Base-by-base conservation (phyloP, 2,113 vertebrate genomes). In the Odontesthes bonariensis region DNA sequence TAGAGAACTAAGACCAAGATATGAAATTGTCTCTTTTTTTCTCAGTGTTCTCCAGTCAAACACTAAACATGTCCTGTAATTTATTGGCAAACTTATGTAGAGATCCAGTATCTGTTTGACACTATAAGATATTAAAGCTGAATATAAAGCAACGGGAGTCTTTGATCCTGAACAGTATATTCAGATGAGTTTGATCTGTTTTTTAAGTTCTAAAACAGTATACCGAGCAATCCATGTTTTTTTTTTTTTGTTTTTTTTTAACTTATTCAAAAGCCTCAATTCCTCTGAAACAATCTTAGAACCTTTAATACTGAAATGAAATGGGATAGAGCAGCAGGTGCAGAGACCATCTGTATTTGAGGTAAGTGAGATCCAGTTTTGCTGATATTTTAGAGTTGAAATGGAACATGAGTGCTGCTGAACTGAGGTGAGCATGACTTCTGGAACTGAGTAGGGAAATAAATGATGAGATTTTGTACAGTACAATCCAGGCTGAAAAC, bases 391-490 rank as follows among this genome's bases (percentile, higher is more conserved):
- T 8, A 38, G 35, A 6, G 35, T 38, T 38, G 35, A 38, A 38
- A 38, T 0, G 0, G 13, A 4, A 14, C 20, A 61, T 33, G 16
- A 8, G 8, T 17, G 54, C 5, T 8, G 54, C 4, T 17, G 6
- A 32, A 19, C 8, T 11, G 44, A 6, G 13, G 9, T 8, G 0
- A 4, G 11, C 11, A 38, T 2, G 12, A 23, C 44, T 4, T 51
- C 8, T 59, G 49, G 17, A 46, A 22, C 62, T 70, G 12, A 22
- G 23, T 16, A 9, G n/a, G 22, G 38, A 38, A 64, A 54, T 0
- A 40, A 40, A 51, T 35, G 76, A 44, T 75, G 70, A 64, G 65
- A 64, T 33, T 78, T 75, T 67, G 53, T 13, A 19, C 17, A 64
- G 13, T n/a, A 2, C 27, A 20, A 22, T 59, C 32, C n/a, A 31